Conservation (phyloP, 2,797 vertebrate species). For the Silurus aristotelis region DNA sequence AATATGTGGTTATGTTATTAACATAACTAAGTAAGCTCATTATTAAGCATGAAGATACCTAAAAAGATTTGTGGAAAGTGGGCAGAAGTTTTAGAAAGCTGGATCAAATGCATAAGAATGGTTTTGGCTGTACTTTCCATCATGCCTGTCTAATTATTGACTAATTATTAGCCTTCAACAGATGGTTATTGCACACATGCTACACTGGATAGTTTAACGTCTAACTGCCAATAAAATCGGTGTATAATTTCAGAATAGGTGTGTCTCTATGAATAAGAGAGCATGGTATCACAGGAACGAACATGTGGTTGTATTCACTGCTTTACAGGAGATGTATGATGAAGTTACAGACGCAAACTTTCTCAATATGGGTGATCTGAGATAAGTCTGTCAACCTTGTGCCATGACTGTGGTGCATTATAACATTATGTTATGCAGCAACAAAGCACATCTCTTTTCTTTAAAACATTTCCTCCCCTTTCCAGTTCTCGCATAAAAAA, state of each 20-base stretch:
- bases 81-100: background rate
- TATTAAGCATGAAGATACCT: background rate
- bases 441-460: background rate
- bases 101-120: background rate
- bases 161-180: background rate
- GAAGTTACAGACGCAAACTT: background rate
- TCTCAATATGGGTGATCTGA: background rate
- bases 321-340: background rate
- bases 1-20: background rate
- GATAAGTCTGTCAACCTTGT: background rate
- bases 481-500: slow-evolving; percentile 37
- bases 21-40: background rate
- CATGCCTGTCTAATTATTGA: background rate
- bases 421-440: background rate
- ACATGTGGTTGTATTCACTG: background rate
- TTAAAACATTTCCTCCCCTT: background rate
- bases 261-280: slow-evolving; percentile 2
- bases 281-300: background rate
- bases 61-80: background rate
- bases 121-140: background rate
- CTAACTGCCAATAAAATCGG: background rate
- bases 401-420: background rate
- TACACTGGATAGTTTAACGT: background rate
- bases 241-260: background rate
- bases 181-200: background rate